phyloP scores from a whole-genome alignment of 64 coral and sea anemone genomes.

The Stylophora pistillata region DNA sequence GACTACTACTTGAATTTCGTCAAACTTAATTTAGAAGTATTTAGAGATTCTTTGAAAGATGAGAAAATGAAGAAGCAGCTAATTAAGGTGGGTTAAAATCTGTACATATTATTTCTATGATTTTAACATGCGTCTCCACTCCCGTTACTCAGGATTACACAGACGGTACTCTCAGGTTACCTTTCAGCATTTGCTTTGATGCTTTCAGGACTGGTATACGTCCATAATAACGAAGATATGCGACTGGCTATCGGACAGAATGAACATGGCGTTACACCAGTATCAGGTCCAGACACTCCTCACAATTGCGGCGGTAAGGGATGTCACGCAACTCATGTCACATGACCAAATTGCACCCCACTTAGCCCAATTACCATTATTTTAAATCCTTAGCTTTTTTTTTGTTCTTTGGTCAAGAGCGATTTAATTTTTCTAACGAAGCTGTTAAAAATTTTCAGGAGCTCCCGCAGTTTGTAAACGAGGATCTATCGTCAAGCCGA shows the following conservation, averaged over 20 bases:
- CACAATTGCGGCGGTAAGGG: constrained; percentile 68
- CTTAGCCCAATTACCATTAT: no score
- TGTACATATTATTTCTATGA: no score
- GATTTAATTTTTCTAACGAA: neutral
- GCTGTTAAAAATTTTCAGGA: neutral
- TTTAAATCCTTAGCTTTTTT: neutral
- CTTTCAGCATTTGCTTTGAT: neutral
- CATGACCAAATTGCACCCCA: no score
- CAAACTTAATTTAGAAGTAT: constrained; percentile 28
- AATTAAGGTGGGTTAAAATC: constrained; percentile 36
- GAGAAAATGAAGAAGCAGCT: constrained; percentile 60
- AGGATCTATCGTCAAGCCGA: constrained; percentile 4
- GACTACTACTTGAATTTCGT: constrained; percentile 39
- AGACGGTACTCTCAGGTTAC: no score
- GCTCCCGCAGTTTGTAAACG: constrained; percentile 26
- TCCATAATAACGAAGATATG: constrained; percentile 51
- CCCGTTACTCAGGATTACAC: no score
- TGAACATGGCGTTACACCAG: constrained; percentile 64
- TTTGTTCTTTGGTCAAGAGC: neutral
- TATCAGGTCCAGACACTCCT: constrained; percentile 71
- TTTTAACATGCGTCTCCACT: no score
- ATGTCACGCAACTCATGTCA: neutral
- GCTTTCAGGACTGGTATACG: constrained; percentile 62
- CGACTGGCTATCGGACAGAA: constrained; percentile 69
- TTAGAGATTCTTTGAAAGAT: constrained; percentile 32